Evolutionary conservation across 2,888 invertebrate species (phyloP).

Genomic region (Cantharis nigra): DNA sequence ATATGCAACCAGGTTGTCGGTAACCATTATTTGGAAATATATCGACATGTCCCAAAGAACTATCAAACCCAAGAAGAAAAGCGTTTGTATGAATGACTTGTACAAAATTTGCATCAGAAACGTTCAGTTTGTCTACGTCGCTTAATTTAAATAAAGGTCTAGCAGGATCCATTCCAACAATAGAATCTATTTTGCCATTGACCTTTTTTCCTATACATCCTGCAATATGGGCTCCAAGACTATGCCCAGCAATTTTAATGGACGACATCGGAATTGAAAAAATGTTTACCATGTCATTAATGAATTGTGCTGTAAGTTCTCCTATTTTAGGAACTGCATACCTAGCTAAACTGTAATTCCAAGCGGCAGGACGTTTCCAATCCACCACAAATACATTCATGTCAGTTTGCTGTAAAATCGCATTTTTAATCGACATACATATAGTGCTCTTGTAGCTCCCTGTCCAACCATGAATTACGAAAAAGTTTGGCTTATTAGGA

Average conservation of each 20-base stretch:
- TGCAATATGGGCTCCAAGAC: constrained; percentile 48
- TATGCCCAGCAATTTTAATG: constrained; percentile 41
- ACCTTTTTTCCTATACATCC: constrained; percentile 42
- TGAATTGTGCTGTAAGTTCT: constrained; percentile 38
- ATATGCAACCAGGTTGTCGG: constrained; percentile 49
- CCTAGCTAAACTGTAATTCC: constrained; percentile 35
- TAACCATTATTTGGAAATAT: constrained; percentile 51
- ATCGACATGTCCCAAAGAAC: constrained; percentile 48
- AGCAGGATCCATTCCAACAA: constrained; percentile 51
- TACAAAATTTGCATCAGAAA: constrained; percentile 47
- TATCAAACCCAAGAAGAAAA: constrained; percentile 35
- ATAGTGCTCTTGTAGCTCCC: constrained; percentile 39
- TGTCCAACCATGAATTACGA: constrained; percentile 49
- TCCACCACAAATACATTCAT: constrained; percentile 49
- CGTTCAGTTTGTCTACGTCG: constrained; percentile 41
- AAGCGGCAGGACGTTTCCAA: constrained; percentile 42
- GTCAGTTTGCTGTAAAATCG: constrained; percentile 37
- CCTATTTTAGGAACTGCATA: constrained; percentile 21
- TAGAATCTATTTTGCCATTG: constrained; percentile 39
- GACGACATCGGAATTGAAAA: constrained; percentile 33
- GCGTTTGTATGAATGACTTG: constrained; percentile 49
- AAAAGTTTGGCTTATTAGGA: constrained; percentile 37
- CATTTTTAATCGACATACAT: constrained; percentile 35
- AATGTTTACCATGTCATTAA: constrained; percentile 34
- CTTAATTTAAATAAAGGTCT: constrained; percentile 32